Base-by-base conservation (phyloP, 2,888 invertebrate species). In the Clepsis dumicolana region DNA sequence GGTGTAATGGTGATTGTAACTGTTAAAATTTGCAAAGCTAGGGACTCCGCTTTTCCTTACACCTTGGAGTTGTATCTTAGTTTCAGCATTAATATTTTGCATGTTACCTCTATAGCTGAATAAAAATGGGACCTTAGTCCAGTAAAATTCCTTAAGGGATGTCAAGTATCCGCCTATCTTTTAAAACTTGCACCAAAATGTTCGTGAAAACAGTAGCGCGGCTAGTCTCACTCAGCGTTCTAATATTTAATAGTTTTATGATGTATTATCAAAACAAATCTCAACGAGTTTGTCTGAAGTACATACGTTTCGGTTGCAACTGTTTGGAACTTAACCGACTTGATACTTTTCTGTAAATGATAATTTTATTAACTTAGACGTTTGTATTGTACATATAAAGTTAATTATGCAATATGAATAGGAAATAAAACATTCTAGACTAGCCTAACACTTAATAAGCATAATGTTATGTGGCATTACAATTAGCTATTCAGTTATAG, bases 241-340 rank as follows among this genome's bases (percentile, higher is more conserved):
- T 85, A 91, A 94, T 94, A 94, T 94, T 94, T 94, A 94, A 94
- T 94, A 94, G 93, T 93, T 93, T 94, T 94, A 94, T 94, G 94
- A 94, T 94, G 91, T 94, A 94, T 94, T 94, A 93, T 94, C 93
- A 94, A 93, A 94, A 94, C 94, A 94, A 92, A 92, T 92, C 92
- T 86, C 81, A 84, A 83, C 81, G 84, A 90, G 89, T 91, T 88
- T 89, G 87, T 91, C 87, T 87, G 88, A 89, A 89, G 77, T 75
- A 82, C 82, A 87, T 91, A 87, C 89, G 85, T 90, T 91, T 93
- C 89, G 81, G 85, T 79, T 92, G 86, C 84, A 85, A 82, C 85
- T 82, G 75, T 74, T 77, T 72, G 74, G 68, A 75, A 80, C 77
- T 69, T 35, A 83, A 77, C 66, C 50, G 71, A 85, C 81, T 93